These are phyloP conservation scores for Drosophila repleta DNA, from an alignment of 1,140 invertebrate species.

Conservation along the genomic window DNA sequence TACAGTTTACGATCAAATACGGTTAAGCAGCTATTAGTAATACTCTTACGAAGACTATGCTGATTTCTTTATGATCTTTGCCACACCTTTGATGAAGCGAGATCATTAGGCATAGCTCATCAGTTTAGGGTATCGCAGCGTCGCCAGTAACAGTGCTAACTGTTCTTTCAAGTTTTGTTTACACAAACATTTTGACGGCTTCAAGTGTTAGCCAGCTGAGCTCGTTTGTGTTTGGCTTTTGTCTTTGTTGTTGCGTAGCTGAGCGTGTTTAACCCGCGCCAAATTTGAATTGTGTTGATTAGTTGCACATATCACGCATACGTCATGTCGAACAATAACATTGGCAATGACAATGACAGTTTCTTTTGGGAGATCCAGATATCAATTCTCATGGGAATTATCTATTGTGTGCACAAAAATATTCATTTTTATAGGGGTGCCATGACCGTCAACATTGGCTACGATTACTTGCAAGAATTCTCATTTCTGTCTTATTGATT, in stretches of 20 bases:
- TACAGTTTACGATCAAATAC: slow-evolving; percentile 8
- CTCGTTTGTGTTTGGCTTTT: slow-evolving; percentile 25
- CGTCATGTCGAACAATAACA: slow-evolving; percentile 63
- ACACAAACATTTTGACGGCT: slow-evolving; percentile 56
- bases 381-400: slow-evolving; percentile 16
- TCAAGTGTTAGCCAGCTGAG: slow-evolving; percentile 54
- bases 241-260: slow-evolving; percentile 43
- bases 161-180: slow-evolving; percentile 21
- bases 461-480: slow-evolving; percentile 56
- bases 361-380: slow-evolving; percentile 18
- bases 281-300: slow-evolving; percentile 55
- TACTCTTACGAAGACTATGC: background rate
- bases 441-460: slow-evolving; percentile 41
- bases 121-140: background rate
- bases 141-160: background rate
- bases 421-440: slow-evolving; percentile 1
- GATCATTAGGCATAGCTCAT: too few species aligned
- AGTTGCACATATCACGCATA: slow-evolving; percentile 55
- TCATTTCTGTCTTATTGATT: background rate
- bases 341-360: slow-evolving; percentile 42
- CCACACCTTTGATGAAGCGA: too few species aligned
- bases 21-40: background rate
- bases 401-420: slow-evolving; percentile 6
- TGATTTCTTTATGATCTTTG: too few species aligned
- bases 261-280: slow-evolving; percentile 34